Conservation (phyloP, 2,888 invertebrate species). For the Tetanocera ferruginea region DNA sequence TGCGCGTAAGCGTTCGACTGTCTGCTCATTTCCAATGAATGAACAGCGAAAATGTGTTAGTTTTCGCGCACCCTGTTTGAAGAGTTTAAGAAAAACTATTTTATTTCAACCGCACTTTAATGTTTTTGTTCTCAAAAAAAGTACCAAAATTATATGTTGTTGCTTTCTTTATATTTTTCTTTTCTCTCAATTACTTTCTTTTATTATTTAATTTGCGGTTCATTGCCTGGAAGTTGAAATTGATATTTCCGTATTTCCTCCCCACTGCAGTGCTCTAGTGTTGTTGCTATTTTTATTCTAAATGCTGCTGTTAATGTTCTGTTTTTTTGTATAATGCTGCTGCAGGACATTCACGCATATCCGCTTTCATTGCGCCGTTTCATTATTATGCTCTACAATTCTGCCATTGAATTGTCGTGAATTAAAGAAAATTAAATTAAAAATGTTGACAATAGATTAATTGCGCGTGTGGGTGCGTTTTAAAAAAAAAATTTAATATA, state of each 20-base stretch:
- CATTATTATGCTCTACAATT: conserved; percentile 37
- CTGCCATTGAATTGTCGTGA: conserved; percentile 53
- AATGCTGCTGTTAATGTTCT: background rate
- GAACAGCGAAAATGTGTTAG: background rate
- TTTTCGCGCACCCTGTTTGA: background rate
- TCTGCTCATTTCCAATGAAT: background rate
- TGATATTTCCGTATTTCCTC: conserved; percentile 50
- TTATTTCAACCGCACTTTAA: background rate
- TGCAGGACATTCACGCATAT: conserved; percentile 24
- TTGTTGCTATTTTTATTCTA: background rate
- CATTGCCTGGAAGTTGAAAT: conserved; percentile 47
- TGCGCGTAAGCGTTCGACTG: background rate
- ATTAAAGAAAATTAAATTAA: conserved; percentile 46
- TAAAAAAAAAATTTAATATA: conserved; percentile 3
- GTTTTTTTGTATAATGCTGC: background rate
- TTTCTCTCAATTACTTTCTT: background rate
- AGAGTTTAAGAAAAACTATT: background rate
- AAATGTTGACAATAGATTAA: conserved; percentile 56
- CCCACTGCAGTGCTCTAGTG: background rate
- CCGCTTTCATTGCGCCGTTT: background rate
- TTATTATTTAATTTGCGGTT: conserved; percentile 29
- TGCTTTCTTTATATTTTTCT: background rate
- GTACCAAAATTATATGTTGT: background rate
- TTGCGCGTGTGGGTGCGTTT: conserved; percentile 52
- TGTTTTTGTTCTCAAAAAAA: background rate